Conservation (phyloP, 2,113 vertebrate species). For the Menidia beryllina region DNA sequence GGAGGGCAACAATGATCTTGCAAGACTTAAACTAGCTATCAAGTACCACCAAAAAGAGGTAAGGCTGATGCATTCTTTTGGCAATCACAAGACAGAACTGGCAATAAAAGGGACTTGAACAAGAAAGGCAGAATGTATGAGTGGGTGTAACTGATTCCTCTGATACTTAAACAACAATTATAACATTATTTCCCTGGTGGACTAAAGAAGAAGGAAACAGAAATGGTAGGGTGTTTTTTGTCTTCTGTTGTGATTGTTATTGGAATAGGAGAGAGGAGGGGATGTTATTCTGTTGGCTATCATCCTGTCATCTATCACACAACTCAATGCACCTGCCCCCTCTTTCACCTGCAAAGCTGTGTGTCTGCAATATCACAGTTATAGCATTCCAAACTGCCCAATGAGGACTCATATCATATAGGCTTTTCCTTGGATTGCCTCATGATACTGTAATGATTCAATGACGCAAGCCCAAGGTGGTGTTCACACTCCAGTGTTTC, state of each 20-base stretch:
- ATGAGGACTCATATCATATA: neutral
- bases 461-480: neutral
- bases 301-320: neutral
- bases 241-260: no score
- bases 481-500: neutral
- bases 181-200: neutral
- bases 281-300: no score
- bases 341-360: neutral
- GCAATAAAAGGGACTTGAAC: neutral
- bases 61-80: constrained; percentile 25
- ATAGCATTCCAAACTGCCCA: constrained; percentile 4
- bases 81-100: neutral
- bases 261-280: neutral
- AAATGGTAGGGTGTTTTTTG: neutral
- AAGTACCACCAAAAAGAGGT: constrained; percentile 99
- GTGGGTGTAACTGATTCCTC: neutral
- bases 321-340: constrained; percentile 13
- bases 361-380: constrained; percentile 4
- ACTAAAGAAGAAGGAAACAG: neutral
- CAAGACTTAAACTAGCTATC: constrained; percentile 95
- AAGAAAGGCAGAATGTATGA: neutral
- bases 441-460: constrained; percentile 2
- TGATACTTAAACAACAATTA: no score
- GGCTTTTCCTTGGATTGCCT: neutral
- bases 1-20: constrained; percentile 91